A percentile compares a stretch with the other conserved stretches of the same genome.
Conservation (phyloP, 2,888 invertebrate genomes). For the Cryptocephalus primarius region DNA sequence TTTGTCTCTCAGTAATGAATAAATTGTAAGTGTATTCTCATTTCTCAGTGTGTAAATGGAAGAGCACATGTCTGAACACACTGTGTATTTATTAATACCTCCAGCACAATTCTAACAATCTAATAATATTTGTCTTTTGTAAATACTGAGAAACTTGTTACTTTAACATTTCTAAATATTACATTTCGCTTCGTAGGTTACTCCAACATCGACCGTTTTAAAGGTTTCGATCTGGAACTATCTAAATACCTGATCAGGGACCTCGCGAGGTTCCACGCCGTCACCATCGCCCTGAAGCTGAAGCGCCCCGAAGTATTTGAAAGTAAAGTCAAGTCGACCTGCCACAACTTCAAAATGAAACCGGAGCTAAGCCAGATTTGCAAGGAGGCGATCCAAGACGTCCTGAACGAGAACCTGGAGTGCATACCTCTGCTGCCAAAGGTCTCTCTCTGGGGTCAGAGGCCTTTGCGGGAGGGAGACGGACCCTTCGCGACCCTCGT, state of each 20-base stretch:
- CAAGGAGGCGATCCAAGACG: neutral
- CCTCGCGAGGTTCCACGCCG: conserved; percentile 45
- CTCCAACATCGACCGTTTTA: conserved; percentile 36
- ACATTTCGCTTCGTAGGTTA: conserved; percentile 31
- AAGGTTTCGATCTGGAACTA: conserved; percentile 40
- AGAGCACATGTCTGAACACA: too few species aligned
- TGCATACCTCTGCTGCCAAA: neutral
- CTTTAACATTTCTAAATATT: too few species aligned
- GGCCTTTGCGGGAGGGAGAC: conserved; percentile 1
- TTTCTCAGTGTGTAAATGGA: too few species aligned
- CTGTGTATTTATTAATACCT: too few species aligned
- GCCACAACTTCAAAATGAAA: conserved; percentile 11
- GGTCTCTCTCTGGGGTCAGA: conserved; percentile 2
- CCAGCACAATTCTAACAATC: too few species aligned
- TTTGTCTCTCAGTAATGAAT: too few species aligned
- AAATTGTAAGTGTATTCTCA: too few species aligned
- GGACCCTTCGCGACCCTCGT: conserved; percentile 38
- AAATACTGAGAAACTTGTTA: too few species aligned
- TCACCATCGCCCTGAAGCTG: conserved; percentile 41
- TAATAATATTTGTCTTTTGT: too few species aligned
- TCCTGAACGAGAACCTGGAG: conserved; percentile 4
- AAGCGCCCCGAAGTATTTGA: conserved; percentile 34
- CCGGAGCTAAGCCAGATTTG: neutral
- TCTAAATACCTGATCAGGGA: conserved; percentile 36
- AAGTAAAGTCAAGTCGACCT: conserved; percentile 28